A percentile compares a stretch with the other conserved stretches of the same genome.
Evolutionary conservation across 2,113 vertebrate species (phyloP).

Genomic region (Gymnocephalus cernua): DNA sequence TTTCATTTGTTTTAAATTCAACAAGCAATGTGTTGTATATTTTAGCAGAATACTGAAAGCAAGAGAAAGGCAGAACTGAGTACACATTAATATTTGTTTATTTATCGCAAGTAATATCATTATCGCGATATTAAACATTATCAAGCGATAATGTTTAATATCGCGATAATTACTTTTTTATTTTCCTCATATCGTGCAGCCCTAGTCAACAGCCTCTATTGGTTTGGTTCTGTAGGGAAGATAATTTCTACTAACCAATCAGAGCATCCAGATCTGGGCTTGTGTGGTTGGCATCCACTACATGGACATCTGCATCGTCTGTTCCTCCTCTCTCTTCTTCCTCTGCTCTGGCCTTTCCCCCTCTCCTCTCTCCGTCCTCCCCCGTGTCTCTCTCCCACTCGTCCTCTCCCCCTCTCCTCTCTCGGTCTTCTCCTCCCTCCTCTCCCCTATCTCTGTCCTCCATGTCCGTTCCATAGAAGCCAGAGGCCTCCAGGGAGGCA

Average conservation of each 20-base stretch:
- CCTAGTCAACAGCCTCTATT: neutral
- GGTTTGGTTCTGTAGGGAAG: neutral
- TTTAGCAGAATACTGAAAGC: too few species aligned
- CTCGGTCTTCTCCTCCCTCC: constrained; percentile 66
- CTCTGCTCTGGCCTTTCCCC: neutral
- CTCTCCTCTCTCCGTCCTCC: constrained; percentile 39
- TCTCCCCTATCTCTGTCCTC: constrained; percentile 85
- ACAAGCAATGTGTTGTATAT: too few species aligned
- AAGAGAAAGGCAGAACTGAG: too few species aligned
- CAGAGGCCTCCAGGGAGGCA: constrained; percentile 88
- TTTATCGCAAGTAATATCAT: too few species aligned
- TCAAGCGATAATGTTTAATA: too few species aligned
- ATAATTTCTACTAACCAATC: constrained; percentile 58
- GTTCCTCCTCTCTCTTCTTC: neutral
- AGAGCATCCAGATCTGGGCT: constrained; percentile 65
- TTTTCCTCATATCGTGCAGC: too few species aligned
- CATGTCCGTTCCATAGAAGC: constrained; percentile 89
- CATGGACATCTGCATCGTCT: neutral
- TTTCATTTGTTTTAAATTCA: too few species aligned
- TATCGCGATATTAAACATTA: too few species aligned
- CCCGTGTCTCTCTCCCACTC: constrained; percentile 57
- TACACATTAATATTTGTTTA: too few species aligned
- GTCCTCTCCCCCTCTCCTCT: constrained; percentile 61
- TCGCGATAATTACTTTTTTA: too few species aligned
- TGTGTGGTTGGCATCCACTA: constrained; percentile 47